Evolutionary conservation across 2,888 invertebrate genomes (phyloP).

Genomic region (Agrotis clavis): DNA sequence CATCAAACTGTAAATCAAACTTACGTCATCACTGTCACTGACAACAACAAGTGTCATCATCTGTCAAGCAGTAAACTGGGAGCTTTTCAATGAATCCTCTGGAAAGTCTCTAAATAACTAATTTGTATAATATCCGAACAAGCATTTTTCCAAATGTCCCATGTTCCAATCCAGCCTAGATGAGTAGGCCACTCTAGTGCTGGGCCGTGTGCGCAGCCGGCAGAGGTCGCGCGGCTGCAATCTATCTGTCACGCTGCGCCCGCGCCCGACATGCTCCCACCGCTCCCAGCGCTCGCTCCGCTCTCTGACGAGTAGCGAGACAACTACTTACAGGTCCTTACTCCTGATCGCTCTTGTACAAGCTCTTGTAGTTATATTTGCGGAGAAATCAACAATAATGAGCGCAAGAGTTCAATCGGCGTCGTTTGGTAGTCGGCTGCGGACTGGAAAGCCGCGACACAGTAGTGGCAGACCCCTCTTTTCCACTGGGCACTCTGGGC

Average conservation of each 20-base stretch:
- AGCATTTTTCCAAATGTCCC: neutral
- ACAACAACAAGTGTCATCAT: no score
- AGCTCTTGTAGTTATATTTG: slow-evolving; percentile 28
- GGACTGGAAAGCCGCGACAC: neutral
- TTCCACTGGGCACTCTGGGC: no score
- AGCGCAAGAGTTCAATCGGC: neutral
- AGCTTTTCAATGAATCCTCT: no score
- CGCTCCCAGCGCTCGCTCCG: slow-evolving; percentile 48
- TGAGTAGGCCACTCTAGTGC: slow-evolving; percentile 45
- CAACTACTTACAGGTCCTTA: slow-evolving; percentile 62
- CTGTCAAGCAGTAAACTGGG: no score
- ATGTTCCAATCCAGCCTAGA: slow-evolving; percentile 13
- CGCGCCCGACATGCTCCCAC: slow-evolving; percentile 57
- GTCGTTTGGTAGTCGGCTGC: neutral
- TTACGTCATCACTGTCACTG: no score
- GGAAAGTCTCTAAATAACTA: neutral
- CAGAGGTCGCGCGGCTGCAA: slow-evolving; percentile 66
- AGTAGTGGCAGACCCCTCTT: no score
- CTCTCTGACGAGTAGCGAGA: slow-evolving; percentile 60
- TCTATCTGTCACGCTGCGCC: slow-evolving; percentile 68
- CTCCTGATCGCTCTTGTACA: slow-evolving; percentile 38
- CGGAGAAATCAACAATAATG: slow-evolving; percentile 11
- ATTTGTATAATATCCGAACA: no score
- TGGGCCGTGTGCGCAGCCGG: slow-evolving; percentile 57
- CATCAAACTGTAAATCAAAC: no score